Conservation (phyloP, 2,888 invertebrate genomes). For the Sipha maydis region DNA sequence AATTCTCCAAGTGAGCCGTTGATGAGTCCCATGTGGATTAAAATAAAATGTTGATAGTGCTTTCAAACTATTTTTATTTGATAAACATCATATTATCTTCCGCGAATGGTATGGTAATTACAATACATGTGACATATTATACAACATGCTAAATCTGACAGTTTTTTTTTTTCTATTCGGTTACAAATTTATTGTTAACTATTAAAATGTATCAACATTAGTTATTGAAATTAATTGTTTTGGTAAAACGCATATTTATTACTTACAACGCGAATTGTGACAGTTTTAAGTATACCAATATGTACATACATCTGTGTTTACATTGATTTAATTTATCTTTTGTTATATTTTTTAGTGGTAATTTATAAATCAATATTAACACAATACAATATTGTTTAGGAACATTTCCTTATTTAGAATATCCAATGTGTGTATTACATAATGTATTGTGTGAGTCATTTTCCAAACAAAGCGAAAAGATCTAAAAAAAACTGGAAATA, state of each 20-base stretch:
- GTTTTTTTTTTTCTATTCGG: neutral
- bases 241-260: neutral
- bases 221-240: neutral
- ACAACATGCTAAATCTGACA: neutral
- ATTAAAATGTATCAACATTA: slow-evolving; percentile 6
- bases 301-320: slow-evolving; percentile 9
- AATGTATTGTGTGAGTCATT: too few species aligned
- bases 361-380: too few species aligned
- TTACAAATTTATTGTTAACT: slow-evolving; percentile 9
- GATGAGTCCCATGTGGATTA: neutral
- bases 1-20: neutral
- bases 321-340: neutral
- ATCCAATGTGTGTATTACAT: neutral
- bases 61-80: neutral
- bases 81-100: too few species aligned
- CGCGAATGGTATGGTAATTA: too few species aligned
- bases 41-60: neutral
- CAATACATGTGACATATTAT: neutral
- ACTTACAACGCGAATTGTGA: neutral
- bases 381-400: too few species aligned
- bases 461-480: neutral
- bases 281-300: too few species aligned
- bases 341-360: neutral
- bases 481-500: neutral
- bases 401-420: too few species aligned